phyloP scores from a whole-genome alignment of 2,113 vertebrate species.

The Vimba vimba region DNA sequence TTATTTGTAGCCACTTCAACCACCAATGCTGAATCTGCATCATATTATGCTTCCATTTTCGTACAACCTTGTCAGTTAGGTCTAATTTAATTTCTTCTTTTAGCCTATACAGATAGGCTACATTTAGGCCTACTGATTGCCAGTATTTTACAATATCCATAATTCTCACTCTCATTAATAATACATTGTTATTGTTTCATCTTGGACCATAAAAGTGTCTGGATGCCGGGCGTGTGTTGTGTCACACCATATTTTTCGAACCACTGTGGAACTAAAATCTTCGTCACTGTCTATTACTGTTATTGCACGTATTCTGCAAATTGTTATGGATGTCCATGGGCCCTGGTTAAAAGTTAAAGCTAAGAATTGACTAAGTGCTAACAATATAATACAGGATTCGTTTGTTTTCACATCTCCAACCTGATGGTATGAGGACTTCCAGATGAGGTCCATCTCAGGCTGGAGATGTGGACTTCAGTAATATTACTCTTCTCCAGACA shows the following conservation, averaged over 20 bases:
- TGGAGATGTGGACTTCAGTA: constrained; percentile 21
- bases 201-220: constrained; percentile 26
- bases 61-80: too few species aligned
- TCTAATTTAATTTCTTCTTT: too few species aligned
- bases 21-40: too few species aligned
- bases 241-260: constrained; percentile 32
- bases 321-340: constrained; percentile 19
- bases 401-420: constrained; percentile 36
- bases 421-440: constrained; percentile 41
- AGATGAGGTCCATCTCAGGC: constrained; percentile 34
- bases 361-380: constrained; percentile 34
- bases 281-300: constrained; percentile 30
- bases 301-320: constrained; percentile 34
- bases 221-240: constrained; percentile 2
- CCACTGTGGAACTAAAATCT: constrained; percentile 19
- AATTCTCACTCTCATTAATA: not conserved
- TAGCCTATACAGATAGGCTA: not conserved
- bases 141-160: not conserved
- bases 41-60: too few species aligned
- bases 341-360: constrained; percentile 20
- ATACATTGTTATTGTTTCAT: constrained; percentile 3
- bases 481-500: constrained; percentile 28
- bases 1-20: too few species aligned
- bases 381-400: constrained; percentile 30
- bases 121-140: not conserved